Evolutionary conservation across 2,888 invertebrate genomes (phyloP).

Genomic region (Lacanobia oleracea): DNA sequence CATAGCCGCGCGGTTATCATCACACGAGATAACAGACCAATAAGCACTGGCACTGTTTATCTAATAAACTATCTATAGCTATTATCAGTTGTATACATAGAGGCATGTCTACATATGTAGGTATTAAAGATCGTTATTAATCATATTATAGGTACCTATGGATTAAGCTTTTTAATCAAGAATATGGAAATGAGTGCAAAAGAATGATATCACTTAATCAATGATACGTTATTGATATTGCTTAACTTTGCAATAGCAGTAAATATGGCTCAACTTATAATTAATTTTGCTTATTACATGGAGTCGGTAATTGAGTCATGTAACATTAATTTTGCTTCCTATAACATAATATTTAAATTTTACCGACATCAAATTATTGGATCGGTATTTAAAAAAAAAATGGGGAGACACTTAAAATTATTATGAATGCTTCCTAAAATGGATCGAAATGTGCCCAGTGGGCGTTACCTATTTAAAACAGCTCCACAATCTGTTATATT

Average conservation of each 20-base stretch:
- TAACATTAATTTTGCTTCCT: no score
- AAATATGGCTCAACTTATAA: neutral
- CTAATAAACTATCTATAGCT: slow-evolving; percentile 41
- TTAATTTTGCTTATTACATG: neutral
- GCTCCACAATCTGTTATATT: slow-evolving; percentile 42
- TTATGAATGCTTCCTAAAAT: slow-evolving; percentile 31
- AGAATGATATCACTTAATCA: neutral
- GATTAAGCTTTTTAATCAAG: neutral
- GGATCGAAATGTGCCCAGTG: slow-evolving; percentile 36
- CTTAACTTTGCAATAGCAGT: no score
- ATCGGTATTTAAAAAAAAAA: slow-evolving; percentile 11
- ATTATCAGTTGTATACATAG: slow-evolving; percentile 38
- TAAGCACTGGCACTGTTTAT: slow-evolving; percentile 53
- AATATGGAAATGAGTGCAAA: slow-evolving; percentile 19
- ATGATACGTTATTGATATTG: neutral
- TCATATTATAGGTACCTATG: neutral
- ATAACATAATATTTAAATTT: no score
- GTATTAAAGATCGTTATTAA: slow-evolving; percentile 4
- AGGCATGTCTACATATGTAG: slow-evolving; percentile 9
- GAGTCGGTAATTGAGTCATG: no score
- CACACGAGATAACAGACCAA: slow-evolving; percentile 55
- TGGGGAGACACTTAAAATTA: slow-evolving; percentile 11
- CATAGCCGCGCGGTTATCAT: slow-evolving; percentile 59
- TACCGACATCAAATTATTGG: no score
- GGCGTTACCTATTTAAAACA: slow-evolving; percentile 56